These are phyloP conservation scores for Oreonectes daqikongensis DNA, from an alignment of 2,797 vertebrate species.

Conservation along the genomic window DNA sequence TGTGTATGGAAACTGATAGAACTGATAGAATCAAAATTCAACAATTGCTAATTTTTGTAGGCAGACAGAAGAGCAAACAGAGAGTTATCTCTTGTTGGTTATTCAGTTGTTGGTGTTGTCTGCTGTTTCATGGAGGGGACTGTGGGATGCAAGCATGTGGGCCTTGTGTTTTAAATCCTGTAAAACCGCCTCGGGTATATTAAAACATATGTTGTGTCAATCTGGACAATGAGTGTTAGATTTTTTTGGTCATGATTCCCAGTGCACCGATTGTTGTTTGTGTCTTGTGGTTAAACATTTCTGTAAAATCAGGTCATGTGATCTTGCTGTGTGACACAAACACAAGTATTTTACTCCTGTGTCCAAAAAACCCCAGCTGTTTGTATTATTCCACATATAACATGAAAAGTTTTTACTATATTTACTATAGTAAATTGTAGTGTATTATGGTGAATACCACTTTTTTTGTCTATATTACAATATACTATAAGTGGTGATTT, in stretches of 20 bases:
- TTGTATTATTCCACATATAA: too few relatives aligned
- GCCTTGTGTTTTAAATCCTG: slow-evolving; percentile 28
- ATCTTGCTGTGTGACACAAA: not conserved
- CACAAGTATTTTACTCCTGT: not conserved
- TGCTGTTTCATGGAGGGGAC: not conserved
- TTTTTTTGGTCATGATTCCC: slow-evolving; percentile 14
- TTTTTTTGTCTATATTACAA: too few relatives aligned
- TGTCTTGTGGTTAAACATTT: slow-evolving; percentile 6
- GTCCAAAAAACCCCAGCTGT: not conserved
- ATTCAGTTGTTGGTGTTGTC: slow-evolving; percentile 18
- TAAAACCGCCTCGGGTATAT: slow-evolving; percentile 1
- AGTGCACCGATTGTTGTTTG: slow-evolving; percentile 5
- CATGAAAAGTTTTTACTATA: too few relatives aligned
- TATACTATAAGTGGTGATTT: too few relatives aligned
- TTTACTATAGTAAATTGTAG: too few relatives aligned
- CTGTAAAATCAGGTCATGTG: slow-evolving; percentile 6
- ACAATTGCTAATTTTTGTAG: too few relatives aligned
- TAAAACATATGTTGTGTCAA: slow-evolving; percentile 32
- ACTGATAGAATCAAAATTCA: not conserved
- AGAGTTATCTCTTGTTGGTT: too few relatives aligned
- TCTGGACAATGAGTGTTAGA: slow-evolving; percentile 25
- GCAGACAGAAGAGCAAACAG: not conserved
- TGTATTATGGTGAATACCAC: too few relatives aligned
- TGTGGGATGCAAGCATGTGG: slow-evolving; percentile 21
- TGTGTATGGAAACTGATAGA: not conserved